Evolutionary conservation across 1,140 invertebrate species (phyloP), one percentile per base, ranked within the genome.

Genomic region (Stenopsyche tienmushanensis): DNA sequence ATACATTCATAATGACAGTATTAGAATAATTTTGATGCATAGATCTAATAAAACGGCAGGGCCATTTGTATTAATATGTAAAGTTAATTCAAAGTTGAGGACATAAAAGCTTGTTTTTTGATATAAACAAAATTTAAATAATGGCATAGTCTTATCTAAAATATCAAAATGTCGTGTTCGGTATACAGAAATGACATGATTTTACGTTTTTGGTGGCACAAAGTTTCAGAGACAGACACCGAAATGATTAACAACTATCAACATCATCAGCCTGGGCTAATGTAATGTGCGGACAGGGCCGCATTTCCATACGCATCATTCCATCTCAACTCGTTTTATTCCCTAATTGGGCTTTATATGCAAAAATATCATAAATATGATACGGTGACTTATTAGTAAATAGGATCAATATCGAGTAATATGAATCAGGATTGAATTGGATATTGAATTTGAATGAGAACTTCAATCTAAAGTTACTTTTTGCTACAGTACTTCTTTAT

Each of bases 231-330:
- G 57, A 60, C 57, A 60, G 57, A 60, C 57, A 60, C 57, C 41
- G 57, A 60, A 60, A 60, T 60, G 57, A 60, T 60, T 60, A 60
- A 60, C 57, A 60, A 60, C 42, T 20, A 26, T 60, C 57, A 60
- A 47, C 42, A 47, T 60, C 42, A 60, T 42, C 55, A 26, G 15
- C 15, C 10, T n/a, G n/a, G n/a, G n/a, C n/a, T n/a, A n/a, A n/a
- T n/a, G n/a, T n/a, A n/a, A n/a, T n/a, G n/a, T n/a, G n/a, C n/a
- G n/a, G n/a, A n/a, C n/a, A n/a, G n/a, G n/a, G n/a, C n/a, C n/a
- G n/a, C n/a, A n/a, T n/a, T n/a, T n/a, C n/a, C n/a, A n/a, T n/a
- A n/a, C n/a, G n/a, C n/a, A n/a, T n/a, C n/a, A n/a, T n/a, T n/a
- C n/a, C n/a, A n/a, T n/a, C n/a, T n/a, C n/a, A n/a, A n/a, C n/a